Evolutionary conservation across 1,140 invertebrate genomes (phyloP).

Genomic region (Caenorhabditis remanei): DNA sequence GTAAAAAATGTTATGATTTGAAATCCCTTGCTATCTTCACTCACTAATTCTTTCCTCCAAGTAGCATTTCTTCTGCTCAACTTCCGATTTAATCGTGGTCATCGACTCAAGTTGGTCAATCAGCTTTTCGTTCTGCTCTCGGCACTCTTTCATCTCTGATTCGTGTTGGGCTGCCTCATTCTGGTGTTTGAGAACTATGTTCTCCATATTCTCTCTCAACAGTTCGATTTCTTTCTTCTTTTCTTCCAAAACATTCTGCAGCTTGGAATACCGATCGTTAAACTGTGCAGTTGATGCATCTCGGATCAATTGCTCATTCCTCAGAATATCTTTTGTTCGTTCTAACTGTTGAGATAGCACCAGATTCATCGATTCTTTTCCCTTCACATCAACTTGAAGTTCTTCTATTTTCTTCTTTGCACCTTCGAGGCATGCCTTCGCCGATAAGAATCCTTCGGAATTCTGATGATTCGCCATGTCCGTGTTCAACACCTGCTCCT

Average conservation of each 20-base stretch:
- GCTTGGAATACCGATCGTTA: not conserved
- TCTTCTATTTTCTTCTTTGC: not conserved
- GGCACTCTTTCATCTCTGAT: not conserved
- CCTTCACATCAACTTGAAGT: not conserved
- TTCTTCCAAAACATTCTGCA: not conserved
- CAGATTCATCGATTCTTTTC: not conserved
- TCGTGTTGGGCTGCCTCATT: not conserved
- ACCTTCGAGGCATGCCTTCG: not conserved
- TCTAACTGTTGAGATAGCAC: not conserved
- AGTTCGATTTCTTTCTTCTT: not conserved
- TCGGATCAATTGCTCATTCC: not conserved
- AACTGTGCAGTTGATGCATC: not conserved
- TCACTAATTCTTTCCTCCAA: conserved; percentile 22
- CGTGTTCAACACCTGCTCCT: not conserved
- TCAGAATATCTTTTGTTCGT: not conserved
- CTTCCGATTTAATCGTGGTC: too few species aligned
- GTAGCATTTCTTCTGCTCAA: not conserved
- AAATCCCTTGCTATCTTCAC: not conserved
- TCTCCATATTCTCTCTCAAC: not conserved
- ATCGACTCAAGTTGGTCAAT: not conserved
- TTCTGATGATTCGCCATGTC: not conserved
- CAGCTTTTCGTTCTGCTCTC: not conserved
- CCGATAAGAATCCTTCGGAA: not conserved
- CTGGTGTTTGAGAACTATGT: not conserved
- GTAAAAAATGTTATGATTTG: not conserved